A percentile compares a stretch with the other conserved stretches of the same genome.
phyloP scores from a whole-genome alignment of 2,888 invertebrate genomes.

The Latheticus oryzae region DNA sequence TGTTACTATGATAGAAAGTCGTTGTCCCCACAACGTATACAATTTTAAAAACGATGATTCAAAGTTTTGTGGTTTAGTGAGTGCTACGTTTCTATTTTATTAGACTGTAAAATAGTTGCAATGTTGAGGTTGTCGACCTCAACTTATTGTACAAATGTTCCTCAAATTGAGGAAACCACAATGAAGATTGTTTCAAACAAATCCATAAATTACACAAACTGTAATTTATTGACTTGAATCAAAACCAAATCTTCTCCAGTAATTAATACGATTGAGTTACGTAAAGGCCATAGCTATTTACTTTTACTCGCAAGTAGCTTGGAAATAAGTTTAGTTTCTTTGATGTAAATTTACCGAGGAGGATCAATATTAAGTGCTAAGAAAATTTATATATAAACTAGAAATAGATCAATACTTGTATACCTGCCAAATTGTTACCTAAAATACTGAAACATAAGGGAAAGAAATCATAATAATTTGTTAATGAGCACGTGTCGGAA shows the following conservation, averaged over 20 bases:
- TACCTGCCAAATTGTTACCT: slow-evolving; percentile 35
- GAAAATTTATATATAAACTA: slow-evolving; percentile 31
- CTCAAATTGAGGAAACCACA: slow-evolving; percentile 33
- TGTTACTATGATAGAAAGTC: slow-evolving; percentile 21
- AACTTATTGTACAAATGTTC: slow-evolving; percentile 36
- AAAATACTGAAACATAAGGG: slow-evolving; percentile 5
- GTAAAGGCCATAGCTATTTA: slow-evolving; percentile 16
- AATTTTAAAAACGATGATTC: slow-evolving; percentile 38
- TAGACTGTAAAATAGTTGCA: slow-evolving; percentile 40
- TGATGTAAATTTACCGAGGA: slow-evolving; percentile 29
- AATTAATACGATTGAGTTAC: slow-evolving; percentile 6
- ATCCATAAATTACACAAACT: slow-evolving; percentile 2
- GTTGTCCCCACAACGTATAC: slow-evolving; percentile 25
- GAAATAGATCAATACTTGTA: slow-evolving; percentile 41
- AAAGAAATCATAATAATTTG: slow-evolving; percentile 19
- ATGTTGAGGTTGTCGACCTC: slow-evolving; percentile 41
- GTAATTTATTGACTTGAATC: slow-evolving; percentile 2
- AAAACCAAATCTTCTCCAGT: no score
- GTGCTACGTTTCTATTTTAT: slow-evolving; percentile 39
- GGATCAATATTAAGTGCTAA: slow-evolving; percentile 34
- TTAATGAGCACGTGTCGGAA: slow-evolving; percentile 20
- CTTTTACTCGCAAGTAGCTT: slow-evolving; percentile 15
- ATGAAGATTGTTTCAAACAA: not conserved
- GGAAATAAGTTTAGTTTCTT: slow-evolving; percentile 17
- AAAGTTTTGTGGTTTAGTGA: slow-evolving; percentile 26